Conservation (phyloP, 2,113 vertebrate genomes). For the Callithrix jacchus region DNA sequence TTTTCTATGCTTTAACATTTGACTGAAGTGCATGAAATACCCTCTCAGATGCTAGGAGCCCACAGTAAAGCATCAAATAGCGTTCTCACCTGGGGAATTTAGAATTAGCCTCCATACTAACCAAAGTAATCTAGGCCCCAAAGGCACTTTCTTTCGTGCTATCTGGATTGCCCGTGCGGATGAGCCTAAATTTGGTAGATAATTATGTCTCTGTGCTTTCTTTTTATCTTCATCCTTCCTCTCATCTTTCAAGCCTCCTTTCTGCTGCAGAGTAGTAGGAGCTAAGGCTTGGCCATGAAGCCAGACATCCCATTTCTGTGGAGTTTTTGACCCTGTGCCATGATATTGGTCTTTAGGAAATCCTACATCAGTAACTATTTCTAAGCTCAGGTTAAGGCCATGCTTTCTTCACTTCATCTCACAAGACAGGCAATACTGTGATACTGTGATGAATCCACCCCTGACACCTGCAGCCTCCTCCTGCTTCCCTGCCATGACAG, state of each 20-base stretch:
- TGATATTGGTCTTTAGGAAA: not conserved
- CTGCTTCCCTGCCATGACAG: not conserved
- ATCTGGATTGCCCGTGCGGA: not conserved
- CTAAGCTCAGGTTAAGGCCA: not conserved
- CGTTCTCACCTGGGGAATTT: conserved; percentile 39
- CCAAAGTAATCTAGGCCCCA: conserved; percentile 23
- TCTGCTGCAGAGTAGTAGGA: not conserved
- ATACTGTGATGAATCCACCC: not conserved
- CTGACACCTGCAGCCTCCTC: not conserved
- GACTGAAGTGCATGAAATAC: conserved; percentile 46
- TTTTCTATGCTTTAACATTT: conserved; percentile 50
- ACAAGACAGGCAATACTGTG: accelerated
- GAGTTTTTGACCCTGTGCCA: not conserved
- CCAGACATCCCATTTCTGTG: not conserved
- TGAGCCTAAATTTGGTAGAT: conserved; percentile 30
- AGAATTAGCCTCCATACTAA: conserved; percentile 35
- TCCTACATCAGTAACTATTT: not conserved
- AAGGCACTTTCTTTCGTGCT: not conserved
- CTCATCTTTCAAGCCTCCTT: not conserved
- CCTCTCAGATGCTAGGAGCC: not conserved
- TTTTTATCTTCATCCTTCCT: not conserved
- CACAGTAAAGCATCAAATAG: not conserved
- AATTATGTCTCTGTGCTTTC: not conserved
- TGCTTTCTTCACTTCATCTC: not conserved
- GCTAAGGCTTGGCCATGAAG: not conserved